These are phyloP conservation scores for Epinephelus lanceolatus DNA, from an alignment of 2,113 vertebrate species.

Conservation along the genomic window DNA sequence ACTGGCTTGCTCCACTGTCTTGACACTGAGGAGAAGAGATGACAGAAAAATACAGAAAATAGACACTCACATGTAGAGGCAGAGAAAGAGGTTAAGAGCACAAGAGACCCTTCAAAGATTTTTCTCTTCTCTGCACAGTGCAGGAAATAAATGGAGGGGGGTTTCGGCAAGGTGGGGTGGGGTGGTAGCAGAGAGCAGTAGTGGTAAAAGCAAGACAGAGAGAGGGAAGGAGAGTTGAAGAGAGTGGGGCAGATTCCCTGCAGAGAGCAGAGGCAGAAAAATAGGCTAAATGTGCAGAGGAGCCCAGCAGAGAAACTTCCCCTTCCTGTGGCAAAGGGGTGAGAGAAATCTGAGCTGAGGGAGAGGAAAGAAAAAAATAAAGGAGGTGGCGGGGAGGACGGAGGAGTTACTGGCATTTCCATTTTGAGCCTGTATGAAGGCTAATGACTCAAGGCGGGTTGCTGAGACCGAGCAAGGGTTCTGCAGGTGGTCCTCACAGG, in stretches of 20 bases:
- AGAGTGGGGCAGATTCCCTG: conserved; percentile 35
- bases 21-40: conserved; percentile 44
- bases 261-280: conserved; percentile 56
- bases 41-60: conserved; percentile 59
- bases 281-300: conserved; percentile 51
- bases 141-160: conserved; percentile 21
- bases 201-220: conserved; percentile 25
- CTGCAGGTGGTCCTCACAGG: conserved; percentile 73
- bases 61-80: conserved; percentile 44
- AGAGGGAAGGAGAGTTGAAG: conserved; percentile 30
- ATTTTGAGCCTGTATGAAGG: conserved; percentile 57
- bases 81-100: conserved; percentile 58
- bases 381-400: conserved; percentile 25
- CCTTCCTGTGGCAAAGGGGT: conserved; percentile 29
- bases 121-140: conserved; percentile 44
- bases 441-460: conserved; percentile 69
- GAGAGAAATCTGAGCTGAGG: conserved; percentile 42
- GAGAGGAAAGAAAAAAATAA: conserved; percentile 20
- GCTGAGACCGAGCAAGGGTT: conserved; percentile 48
- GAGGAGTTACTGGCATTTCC: conserved; percentile 65
- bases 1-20: conserved; percentile 1
- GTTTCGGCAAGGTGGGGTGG: too few species aligned
- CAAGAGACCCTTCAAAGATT: conserved; percentile 60
- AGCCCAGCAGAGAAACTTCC: conserved; percentile 50
- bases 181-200: conserved; percentile 16